These are phyloP conservation scores for Gymnobelideus leadbeateri DNA, from an alignment of 2,113 vertebrate genomes.

Conservation along the genomic window DNA sequence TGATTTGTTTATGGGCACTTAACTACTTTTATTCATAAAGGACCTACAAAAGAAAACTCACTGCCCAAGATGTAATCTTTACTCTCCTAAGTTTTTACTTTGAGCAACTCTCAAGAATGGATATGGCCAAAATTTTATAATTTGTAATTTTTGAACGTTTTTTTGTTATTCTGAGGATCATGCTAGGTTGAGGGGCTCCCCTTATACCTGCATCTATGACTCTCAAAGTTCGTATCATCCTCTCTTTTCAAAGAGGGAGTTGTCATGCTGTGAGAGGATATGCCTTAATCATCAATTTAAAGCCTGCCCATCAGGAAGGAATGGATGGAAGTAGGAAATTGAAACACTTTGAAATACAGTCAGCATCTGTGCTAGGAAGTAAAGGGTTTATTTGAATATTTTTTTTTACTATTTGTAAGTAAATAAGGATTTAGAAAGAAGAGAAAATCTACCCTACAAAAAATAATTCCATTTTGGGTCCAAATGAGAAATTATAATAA, in stretches of 20 bases:
- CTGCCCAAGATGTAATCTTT: not conserved
- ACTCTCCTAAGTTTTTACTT: not conserved
- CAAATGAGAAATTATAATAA: not conserved
- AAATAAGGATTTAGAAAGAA: conserved; percentile 6
- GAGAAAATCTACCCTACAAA: conserved; percentile 21
- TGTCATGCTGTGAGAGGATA: not conserved
- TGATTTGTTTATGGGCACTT: conserved; percentile 38
- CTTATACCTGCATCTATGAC: not conserved
- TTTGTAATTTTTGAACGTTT: not conserved
- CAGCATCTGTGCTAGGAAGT: not conserved
- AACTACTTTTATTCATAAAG: conserved; percentile 30
- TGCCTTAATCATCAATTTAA: not conserved
- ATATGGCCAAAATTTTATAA: conserved; percentile 10
- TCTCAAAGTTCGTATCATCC: conserved; percentile 21
- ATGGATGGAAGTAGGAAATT: not conserved
- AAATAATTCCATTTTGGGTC: not conserved
- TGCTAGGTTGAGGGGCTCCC: not conserved
- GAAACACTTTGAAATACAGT: not conserved
- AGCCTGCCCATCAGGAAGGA: not conserved
- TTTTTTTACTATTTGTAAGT: conserved; percentile 11
- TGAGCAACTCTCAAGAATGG: not conserved
- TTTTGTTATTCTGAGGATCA: not conserved
- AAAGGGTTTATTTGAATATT: not conserved
- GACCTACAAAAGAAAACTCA: conserved; percentile 32
- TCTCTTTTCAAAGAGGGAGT: not conserved